Conservation (phyloP, 2,888 invertebrate species). For the Eurytoma adleriae region DNA sequence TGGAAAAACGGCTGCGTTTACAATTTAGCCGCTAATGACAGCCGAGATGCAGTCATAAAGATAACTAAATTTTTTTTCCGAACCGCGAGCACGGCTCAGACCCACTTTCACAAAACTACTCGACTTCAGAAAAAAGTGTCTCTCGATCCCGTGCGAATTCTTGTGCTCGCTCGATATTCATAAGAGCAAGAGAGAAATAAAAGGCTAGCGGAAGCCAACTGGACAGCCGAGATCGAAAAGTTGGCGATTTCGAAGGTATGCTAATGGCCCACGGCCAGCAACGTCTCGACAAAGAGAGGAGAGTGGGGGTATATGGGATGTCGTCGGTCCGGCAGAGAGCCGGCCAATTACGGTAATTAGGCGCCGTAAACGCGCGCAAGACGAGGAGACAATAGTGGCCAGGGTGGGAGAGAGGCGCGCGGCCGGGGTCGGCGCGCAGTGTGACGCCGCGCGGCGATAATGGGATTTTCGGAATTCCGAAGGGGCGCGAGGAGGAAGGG, state of each 20-base stretch:
- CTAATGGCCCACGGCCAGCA: constrained; percentile 24
- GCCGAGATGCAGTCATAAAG: no score
- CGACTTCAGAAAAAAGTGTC: no score
- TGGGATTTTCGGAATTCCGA: constrained; percentile 62
- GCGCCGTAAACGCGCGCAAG: constrained; percentile 36
- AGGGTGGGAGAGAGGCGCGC: constrained; percentile 5
- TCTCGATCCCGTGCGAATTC: no score
- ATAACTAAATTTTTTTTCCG: no score
- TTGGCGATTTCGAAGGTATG: constrained; percentile 24
- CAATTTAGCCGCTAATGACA: no score
- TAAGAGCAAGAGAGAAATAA: not conserved
- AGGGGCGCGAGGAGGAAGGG: constrained; percentile 45
- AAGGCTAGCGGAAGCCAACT: not conserved
- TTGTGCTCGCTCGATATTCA: no score
- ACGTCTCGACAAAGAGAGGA: not conserved
- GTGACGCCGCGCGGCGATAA: constrained; percentile 58
- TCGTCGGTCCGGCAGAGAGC: constrained; percentile 7
- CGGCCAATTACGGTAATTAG: constrained; percentile 57
- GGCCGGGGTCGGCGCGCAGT: not conserved
- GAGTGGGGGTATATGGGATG: not conserved
- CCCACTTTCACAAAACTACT: no score
- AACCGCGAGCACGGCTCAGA: no score
- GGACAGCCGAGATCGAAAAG: not conserved
- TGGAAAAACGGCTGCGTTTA: constrained; percentile 13
- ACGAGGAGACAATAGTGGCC: constrained; percentile 12